These are phyloP conservation scores for Zaprionus taronus DNA, from an alignment of 1,140 invertebrate genomes.

Conservation along the genomic window DNA sequence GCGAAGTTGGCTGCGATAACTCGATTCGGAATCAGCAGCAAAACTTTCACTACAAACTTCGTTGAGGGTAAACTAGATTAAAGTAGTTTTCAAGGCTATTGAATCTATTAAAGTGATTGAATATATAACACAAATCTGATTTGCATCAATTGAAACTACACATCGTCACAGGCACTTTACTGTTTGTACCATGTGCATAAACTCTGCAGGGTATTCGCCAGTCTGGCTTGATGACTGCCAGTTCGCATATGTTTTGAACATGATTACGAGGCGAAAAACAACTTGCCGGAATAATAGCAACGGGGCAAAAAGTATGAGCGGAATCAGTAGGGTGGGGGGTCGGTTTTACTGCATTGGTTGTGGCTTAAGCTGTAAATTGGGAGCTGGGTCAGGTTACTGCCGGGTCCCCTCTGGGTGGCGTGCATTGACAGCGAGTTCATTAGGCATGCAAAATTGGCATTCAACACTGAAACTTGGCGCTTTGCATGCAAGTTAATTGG, in stretches of 20 bases:
- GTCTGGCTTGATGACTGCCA: not conserved
- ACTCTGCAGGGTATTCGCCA: not conserved
- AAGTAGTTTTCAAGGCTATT: not conserved
- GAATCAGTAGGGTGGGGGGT: not conserved
- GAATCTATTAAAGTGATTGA: not conserved
- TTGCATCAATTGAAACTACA: no score
- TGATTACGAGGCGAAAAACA: not conserved
- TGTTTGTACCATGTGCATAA: not conserved
- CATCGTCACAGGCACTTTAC: no score
- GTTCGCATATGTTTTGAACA: not conserved
- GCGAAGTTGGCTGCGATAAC: not conserved
- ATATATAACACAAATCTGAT: not conserved
- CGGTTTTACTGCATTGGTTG: slow-evolving; percentile 28
- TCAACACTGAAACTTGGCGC: slow-evolving; percentile 68
- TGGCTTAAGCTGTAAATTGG: not conserved
- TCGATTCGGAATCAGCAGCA: not conserved
- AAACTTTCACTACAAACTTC: not conserved
- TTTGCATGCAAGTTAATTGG: slow-evolving; percentile 75
- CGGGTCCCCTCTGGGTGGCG: not conserved
- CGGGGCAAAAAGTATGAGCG: no score
- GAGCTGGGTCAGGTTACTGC: slow-evolving; percentile 1
- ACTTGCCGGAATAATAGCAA: no score
- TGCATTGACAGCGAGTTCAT: slow-evolving; percentile 54
- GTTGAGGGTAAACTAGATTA: not conserved
- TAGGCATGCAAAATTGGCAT: slow-evolving; percentile 73